phyloP scores from a whole-genome alignment of 2,797 vertebrate genomes.

The Chloroceryle inda region DNA sequence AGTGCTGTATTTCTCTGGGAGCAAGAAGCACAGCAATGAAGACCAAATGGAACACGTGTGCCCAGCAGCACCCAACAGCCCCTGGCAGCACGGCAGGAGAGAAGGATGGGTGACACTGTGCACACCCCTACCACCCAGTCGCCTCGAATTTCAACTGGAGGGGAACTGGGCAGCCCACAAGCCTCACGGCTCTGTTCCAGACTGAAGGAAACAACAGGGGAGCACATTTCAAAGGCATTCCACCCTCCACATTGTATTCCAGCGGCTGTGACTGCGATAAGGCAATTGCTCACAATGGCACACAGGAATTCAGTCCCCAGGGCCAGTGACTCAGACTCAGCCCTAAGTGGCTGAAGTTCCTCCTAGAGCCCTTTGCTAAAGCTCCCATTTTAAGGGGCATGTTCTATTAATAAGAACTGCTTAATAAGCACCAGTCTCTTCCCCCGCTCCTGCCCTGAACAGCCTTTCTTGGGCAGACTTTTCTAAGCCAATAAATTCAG shows the following conservation, averaged over 20 bases:
- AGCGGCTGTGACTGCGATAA: neutral
- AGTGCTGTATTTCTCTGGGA: neutral
- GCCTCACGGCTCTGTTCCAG: neutral
- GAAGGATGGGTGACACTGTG: neutral
- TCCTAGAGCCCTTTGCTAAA: slow-evolving; percentile 4
- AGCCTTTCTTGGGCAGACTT: slow-evolving; percentile 23
- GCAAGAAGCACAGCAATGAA: neutral
- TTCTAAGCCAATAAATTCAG: slow-evolving; percentile 39
- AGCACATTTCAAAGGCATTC: slow-evolving; percentile 10
- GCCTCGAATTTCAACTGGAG: neutral
- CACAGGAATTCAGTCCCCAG: slow-evolving; percentile 47
- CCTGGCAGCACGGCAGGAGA: accelerated
- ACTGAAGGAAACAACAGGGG: neutral
- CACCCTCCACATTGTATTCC: neutral
- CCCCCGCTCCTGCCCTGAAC: neutral
- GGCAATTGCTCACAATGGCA: slow-evolving; percentile 24
- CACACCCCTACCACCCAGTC: neutral
- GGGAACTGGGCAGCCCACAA: neutral
- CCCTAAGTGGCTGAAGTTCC: neutral
- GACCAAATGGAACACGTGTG: neutral
- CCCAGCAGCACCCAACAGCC: neutral
- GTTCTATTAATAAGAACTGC: slow-evolving; percentile 52
- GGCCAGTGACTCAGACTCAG: slow-evolving; percentile 15
- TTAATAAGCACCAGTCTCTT: neutral
- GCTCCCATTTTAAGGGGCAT: neutral